phyloP scores from a whole-genome alignment of 2,113 vertebrate species.

The Colistium nudipinnis region DNA sequence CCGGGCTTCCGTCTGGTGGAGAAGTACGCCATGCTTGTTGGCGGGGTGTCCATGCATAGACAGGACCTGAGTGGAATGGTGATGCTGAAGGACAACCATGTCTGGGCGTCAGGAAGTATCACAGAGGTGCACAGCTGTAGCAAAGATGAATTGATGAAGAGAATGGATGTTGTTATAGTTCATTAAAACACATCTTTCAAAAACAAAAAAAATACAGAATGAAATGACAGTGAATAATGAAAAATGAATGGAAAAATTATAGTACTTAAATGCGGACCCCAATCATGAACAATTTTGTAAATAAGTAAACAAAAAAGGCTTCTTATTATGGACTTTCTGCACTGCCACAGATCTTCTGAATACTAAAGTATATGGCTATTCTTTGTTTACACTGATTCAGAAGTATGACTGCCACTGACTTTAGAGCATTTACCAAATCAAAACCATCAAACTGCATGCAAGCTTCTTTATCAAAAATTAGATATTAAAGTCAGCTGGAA shows the following conservation, averaged over 20 bases:
- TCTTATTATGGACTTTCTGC: too few species aligned
- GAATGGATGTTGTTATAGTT: background rate
- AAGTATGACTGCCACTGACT: too few species aligned
- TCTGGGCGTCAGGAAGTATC: conserved; percentile 83
- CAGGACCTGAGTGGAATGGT: conserved; percentile 84
- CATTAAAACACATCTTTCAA: too few species aligned
- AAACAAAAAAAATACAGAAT: too few species aligned
- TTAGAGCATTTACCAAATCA: too few species aligned
- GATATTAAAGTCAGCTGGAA: background rate
- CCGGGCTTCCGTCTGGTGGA: conserved; percentile 88
- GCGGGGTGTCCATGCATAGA: conserved; percentile 82
- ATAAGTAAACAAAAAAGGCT: too few species aligned
- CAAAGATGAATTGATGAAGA: background rate
- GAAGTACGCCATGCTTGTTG: conserved; percentile 87
- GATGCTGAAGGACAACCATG: conserved; percentile 91
- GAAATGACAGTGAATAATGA: background rate
- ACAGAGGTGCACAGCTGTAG: conserved; percentile 70
- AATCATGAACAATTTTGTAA: too few species aligned
- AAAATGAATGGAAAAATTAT: background rate
- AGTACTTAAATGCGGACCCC: too few species aligned
- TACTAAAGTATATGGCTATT: too few species aligned
- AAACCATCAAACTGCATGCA: too few species aligned
- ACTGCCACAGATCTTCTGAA: background rate
- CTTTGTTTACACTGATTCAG: too few species aligned
- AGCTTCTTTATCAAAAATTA: too few species aligned